Percentiles rank a stretch among this genome's conserved stretches.
Evolutionary conservation across 1,140 invertebrate genomes (phyloP).

Genomic region (Drosophila murphyi): DNA sequence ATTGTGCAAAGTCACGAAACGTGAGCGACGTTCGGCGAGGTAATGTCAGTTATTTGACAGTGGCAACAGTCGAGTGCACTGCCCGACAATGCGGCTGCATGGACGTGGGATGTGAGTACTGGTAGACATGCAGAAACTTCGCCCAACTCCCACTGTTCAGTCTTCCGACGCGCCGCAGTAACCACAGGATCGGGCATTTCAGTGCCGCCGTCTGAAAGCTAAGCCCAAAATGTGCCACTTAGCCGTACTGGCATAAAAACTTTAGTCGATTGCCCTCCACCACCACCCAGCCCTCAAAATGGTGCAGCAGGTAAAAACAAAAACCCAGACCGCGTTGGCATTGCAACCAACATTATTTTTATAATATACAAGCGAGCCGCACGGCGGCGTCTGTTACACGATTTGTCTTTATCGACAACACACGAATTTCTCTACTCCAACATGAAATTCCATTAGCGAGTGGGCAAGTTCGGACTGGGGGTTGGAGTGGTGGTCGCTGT

Average conservation of each 20-base stretch:
- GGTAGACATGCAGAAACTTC: constrained; percentile 30
- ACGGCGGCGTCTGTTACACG: constrained; percentile 61
- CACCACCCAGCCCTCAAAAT: constrained; percentile 12
- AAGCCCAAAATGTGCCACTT: constrained; percentile 78
- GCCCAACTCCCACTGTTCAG: constrained; percentile 8
- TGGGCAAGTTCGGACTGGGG: neutral
- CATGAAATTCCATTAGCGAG: constrained; percentile 66
- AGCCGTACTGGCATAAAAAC: constrained; percentile 71
- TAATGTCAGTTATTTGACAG: constrained; percentile 83
- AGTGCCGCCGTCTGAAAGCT: constrained; percentile 64
- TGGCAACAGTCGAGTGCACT: constrained; percentile 70
- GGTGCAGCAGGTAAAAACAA: constrained; percentile 45
- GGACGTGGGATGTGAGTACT: neutral
- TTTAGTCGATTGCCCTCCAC: constrained; percentile 36
- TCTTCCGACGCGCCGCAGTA: constrained; percentile 44
- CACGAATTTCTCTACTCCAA: constrained; percentile 32
- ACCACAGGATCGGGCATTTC: constrained; percentile 46
- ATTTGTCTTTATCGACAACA: constrained; percentile 73
- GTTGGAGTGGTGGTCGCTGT: neutral
- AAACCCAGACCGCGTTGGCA: constrained; percentile 55
- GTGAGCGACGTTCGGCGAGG: constrained; percentile 64
- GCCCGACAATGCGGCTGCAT: neutral
- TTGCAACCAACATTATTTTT: constrained; percentile 76
- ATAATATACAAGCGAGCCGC: constrained; percentile 78
- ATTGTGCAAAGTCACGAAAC: constrained; percentile 78